phyloP scores from a whole-genome alignment of 1,140 invertebrate species.

The Cataglyphis hispanica region DNA sequence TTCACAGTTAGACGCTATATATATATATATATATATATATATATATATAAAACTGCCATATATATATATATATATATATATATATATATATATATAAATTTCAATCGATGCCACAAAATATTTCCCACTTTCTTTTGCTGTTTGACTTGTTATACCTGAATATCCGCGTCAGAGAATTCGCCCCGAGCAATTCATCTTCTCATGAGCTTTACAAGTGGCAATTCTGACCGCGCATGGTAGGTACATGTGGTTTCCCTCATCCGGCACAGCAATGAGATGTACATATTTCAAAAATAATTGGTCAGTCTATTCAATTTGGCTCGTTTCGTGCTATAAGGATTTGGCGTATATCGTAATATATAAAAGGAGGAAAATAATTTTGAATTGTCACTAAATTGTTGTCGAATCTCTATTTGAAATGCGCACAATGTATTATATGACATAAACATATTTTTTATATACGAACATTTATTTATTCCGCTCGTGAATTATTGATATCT shows the following conservation, averaged over 20 bases:
- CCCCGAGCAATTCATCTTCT: constrained; percentile 33
- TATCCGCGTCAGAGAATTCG: background rate
- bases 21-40: constrained; percentile 14
- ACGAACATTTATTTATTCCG: constrained; percentile 16
- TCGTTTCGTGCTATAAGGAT: too few species aligned
- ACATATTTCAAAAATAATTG: constrained; percentile 23
- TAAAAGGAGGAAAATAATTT: background rate
- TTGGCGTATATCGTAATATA: background rate
- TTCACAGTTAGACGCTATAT: too few species aligned
- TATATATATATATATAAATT: constrained; percentile 48
- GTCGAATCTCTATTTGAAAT: constrained; percentile 5
- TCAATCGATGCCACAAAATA: constrained; percentile 41
- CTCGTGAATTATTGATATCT: constrained; percentile 16
- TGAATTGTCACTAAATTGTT: background rate
- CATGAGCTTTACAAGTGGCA: background rate
- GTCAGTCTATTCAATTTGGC: background rate
- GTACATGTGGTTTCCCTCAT: constrained; percentile 18
- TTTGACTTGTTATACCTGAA: constrained; percentile 33
- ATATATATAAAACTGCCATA: background rate
- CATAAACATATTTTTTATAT: constrained; percentile 19
- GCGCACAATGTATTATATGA: background rate
- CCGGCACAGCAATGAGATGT: constrained; percentile 20
- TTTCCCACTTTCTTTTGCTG: constrained; percentile 25
- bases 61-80: background rate
- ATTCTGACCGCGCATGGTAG: constrained; percentile 24